A percentile compares a stretch with the other conserved stretches of the same genome.
Evolutionary conservation across 2,888 invertebrate species (phyloP).

Genomic region (Hemithea aestivaria): DNA sequence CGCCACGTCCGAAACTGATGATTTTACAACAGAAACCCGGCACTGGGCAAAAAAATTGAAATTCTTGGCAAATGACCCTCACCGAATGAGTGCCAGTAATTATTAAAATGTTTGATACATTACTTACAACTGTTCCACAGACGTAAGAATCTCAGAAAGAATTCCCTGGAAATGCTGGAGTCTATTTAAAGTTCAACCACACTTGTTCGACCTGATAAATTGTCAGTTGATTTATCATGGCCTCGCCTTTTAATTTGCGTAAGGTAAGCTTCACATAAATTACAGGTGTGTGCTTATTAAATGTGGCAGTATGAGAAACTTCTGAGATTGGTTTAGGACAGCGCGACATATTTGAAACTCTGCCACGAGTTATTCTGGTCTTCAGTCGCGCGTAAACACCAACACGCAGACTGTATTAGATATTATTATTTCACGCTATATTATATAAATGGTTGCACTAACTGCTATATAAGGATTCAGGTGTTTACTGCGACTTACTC

Average conservation of each 20-base stretch:
- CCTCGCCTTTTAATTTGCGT: slow-evolving; percentile 3
- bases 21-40: slow-evolving; percentile 33
- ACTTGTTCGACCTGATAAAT: slow-evolving; percentile 2
- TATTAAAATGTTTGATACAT: slow-evolving; percentile 18
- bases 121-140: slow-evolving; percentile 12
- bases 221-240: slow-evolving; percentile 1
- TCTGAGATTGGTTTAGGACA: slow-evolving; percentile 59
- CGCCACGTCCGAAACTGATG: slow-evolving; percentile 40
- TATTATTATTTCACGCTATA: slow-evolving; percentile 50
- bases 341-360: slow-evolving; percentile 76
- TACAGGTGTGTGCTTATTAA: slow-evolving; percentile 37
- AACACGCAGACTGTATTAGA: slow-evolving; percentile 39
- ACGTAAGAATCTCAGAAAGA: neutral
- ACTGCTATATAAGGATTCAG: neutral
- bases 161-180: slow-evolving; percentile 5
- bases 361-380: slow-evolving; percentile 72
- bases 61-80: slow-evolving; percentile 47
- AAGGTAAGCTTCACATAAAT: slow-evolving; percentile 11
- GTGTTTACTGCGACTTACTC: slow-evolving; percentile 7
- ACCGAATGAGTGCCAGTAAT: slow-evolving; percentile 15
- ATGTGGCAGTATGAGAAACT: slow-evolving; percentile 49
- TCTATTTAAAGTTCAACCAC: neutral
- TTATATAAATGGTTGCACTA: slow-evolving; percentile 32
- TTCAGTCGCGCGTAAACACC: slow-evolving; percentile 63
- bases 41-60: slow-evolving; percentile 21